Percentiles rank a stretch among this genome's conserved stretches.
These are phyloP conservation scores for Hydractinia echinata DNA, from an alignment of 30 jellyfish, hydroid and myxozoan genomes.

Conservation along the genomic window DNA sequence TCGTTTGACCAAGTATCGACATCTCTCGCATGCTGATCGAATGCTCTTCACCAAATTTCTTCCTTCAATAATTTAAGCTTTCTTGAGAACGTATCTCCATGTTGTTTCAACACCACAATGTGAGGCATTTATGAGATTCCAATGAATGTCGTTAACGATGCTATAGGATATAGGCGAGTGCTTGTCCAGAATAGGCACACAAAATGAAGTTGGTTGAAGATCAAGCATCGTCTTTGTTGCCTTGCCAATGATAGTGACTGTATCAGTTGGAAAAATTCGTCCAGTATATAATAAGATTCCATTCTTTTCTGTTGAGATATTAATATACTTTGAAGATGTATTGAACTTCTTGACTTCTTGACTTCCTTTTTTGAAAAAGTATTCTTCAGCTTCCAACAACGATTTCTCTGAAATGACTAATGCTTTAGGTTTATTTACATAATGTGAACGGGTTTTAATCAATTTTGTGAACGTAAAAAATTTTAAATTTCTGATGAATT, in stretches of 20 bases:
- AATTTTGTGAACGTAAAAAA: not conserved
- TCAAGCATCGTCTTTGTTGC: too few species aligned
- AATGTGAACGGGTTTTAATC: not conserved
- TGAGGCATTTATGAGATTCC: not conserved
- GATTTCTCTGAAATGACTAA: not conserved
- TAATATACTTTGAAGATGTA: not conserved
- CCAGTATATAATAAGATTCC: not conserved
- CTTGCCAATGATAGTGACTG: too few species aligned
- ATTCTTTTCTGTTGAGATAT: conserved; percentile 10
- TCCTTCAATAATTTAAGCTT: conserved; percentile 23
- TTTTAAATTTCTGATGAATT: conserved; percentile 2
- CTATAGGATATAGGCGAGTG: conserved; percentile 9
- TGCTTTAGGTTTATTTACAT: not conserved
- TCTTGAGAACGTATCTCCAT: conserved; percentile 14
- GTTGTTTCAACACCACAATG: conserved; percentile 7
- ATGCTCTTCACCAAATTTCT: not conserved
- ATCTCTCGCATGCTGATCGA: conserved; percentile 12
- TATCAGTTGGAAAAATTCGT: conserved; percentile 14
- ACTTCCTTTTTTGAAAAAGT: conserved; percentile 26
- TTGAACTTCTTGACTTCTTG: conserved; percentile 7
- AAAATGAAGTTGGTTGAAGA: too few species aligned
- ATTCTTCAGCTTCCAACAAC: not conserved
- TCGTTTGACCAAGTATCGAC: conserved; percentile 12
- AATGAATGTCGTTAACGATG: not conserved
- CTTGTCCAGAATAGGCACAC: too few species aligned